Evolutionary conservation across 2,888 invertebrate species (phyloP).

Genomic region (Siphonodentalium dalli): DNA sequence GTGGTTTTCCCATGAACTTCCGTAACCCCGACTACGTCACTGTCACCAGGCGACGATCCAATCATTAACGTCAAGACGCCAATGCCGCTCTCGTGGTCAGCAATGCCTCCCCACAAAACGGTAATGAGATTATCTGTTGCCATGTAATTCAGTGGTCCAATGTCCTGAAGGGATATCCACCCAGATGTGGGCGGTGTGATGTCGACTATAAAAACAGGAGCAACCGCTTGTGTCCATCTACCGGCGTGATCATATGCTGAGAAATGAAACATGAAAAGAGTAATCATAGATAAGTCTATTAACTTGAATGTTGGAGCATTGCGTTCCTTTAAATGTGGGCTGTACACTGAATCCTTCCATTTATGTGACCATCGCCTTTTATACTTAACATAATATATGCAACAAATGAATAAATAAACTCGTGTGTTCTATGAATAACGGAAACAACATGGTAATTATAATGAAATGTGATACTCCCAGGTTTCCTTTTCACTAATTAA

Average conservation of each 20-base stretch:
- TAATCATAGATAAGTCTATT: too few relatives aligned
- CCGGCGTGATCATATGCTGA: constrained; percentile 16
- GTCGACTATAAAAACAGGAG: constrained; percentile 10
- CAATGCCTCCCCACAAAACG: constrained; percentile 2
- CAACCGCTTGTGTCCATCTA: not conserved
- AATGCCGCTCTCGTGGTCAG: constrained; percentile 13
- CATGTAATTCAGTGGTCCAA: not conserved
- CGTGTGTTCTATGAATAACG: too few relatives aligned
- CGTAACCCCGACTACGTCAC: constrained; percentile 2
- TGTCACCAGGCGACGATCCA: not conserved
- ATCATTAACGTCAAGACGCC: constrained; percentile 4
- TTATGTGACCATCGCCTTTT: too few relatives aligned
- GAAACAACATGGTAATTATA: too few relatives aligned
- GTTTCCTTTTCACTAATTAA: too few relatives aligned
- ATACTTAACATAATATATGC: too few relatives aligned
- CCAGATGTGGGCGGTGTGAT: constrained; percentile 15
- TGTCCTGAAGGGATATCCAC: constrained; percentile 4
- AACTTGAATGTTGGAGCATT: too few relatives aligned
- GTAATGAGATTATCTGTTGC: not conserved
- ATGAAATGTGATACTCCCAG: too few relatives aligned
- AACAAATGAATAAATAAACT: too few relatives aligned
- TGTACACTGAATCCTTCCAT: too few relatives aligned
- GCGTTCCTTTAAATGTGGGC: too few relatives aligned
- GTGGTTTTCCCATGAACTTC: not conserved
- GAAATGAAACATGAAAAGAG: too few relatives aligned